These are phyloP conservation scores for Anastatus disparis DNA, from an alignment of 1,140 invertebrate genomes.

Conservation along the genomic window DNA sequence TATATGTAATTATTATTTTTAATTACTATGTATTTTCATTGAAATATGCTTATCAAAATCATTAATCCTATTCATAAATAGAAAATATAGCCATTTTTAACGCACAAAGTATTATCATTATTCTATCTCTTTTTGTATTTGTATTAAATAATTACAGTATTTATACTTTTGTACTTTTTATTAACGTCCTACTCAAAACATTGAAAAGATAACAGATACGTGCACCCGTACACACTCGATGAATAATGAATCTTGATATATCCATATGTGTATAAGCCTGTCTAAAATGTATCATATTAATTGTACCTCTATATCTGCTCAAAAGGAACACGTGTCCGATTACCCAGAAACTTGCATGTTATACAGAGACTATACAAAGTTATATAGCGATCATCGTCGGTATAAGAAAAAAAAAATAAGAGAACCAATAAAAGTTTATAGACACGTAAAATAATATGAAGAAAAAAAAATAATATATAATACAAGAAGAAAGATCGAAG, in stretches of 20 bases:
- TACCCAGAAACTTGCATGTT: constrained; percentile 44
- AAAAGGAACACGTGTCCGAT: constrained; percentile 59
- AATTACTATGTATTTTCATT: no score
- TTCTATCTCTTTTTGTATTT: no score
- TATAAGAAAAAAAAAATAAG: background rate
- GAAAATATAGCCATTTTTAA: no score
- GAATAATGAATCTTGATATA: constrained; percentile 21
- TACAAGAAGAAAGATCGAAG: constrained; percentile 35
- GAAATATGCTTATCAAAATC: no score
- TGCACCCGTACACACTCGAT: background rate
- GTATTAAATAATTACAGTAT: no score
- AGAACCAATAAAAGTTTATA: constrained; percentile 15
- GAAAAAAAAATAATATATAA: constrained; percentile 8
- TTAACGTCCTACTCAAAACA: background rate
- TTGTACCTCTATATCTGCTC: constrained; percentile 58
- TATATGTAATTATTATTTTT: no score
- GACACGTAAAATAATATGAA: background rate
- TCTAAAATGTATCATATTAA: constrained; percentile 51
- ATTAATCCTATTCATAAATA: no score
- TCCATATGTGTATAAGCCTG: constrained; percentile 9
- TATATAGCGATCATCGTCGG: no score
- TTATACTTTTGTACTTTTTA: constrained; percentile 2
- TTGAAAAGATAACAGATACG: background rate
- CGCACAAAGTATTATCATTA: no score
- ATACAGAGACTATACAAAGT: constrained; percentile 46